Evolutionary conservation across 2,797 vertebrate genomes (phyloP), one percentile per base, ranked within the genome.

Genomic region (Mormyrus proboscirostris): DNA sequence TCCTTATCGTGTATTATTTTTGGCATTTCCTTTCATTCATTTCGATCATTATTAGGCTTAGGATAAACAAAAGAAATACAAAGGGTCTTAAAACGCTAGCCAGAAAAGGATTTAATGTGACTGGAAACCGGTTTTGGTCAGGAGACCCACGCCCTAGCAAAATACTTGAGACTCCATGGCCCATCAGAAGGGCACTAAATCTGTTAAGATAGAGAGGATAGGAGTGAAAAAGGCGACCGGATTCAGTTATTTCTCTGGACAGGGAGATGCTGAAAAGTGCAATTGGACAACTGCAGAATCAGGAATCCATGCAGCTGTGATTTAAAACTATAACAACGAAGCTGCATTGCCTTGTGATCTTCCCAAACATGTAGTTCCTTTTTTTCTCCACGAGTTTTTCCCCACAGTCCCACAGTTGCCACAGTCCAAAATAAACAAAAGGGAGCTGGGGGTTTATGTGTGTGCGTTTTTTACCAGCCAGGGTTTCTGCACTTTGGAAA

Each of bases 261-360:
- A 6, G 49, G 87, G 51, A 84, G 47, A 12, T 62, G 76, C 25
- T 89, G 57, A 83, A 89, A 12, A 87, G 38, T 41, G 22, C 50
- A 89, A 6, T 50, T 85, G 51, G 65, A 87, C 53, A 87, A 16
- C 65, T 73, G 29, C 6, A 51, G 47, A 38, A 69, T 51, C n/a
- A 53, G 50, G 53, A 44, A 69, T 51, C 89, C 49, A 87, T 57
- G 69, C 55, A 87, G 84, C 29, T 41, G 83, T 89, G 51, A 89
- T 89, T 90, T 87, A 89, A 76, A 53, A 41, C 83, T 44, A 47
- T 62, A 91, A 87, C 87, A 89, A 86, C 51, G 69, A 82, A 86
- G 89, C 69, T 44, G 83, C 47, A 62, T 83, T 8, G 65, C 88
- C 85, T 25, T 85, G 57, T 89, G 65, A 90, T 90, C 89, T 88